Evolutionary conservation across 2,797 vertebrate genomes (phyloP).

Genomic region (Phylloscopus collybita): DNA sequence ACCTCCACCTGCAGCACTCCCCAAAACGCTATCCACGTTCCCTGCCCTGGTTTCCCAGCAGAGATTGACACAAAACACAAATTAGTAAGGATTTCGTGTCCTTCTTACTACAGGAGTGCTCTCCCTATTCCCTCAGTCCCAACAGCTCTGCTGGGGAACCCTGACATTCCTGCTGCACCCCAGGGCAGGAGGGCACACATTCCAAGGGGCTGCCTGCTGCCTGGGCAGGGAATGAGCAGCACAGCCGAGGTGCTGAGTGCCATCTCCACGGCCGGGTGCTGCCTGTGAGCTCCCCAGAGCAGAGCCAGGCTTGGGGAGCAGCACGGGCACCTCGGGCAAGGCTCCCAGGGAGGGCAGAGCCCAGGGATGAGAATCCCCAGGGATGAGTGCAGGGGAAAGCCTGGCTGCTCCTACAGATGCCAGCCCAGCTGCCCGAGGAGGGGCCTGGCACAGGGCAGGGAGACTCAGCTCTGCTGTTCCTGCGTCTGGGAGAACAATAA

Average conservation of each 20-base stretch:
- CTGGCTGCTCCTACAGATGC: fast-evolving
- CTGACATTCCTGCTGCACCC: no score
- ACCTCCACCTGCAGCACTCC: background rate
- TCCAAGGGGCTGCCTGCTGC: fast-evolving
- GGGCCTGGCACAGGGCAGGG: background rate
- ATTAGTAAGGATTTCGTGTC: background rate
- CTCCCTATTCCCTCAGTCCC: background rate
- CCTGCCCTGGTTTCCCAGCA: background rate
- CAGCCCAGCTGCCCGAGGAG: background rate
- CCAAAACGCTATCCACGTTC: fast-evolving
- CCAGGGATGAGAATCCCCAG: fast-evolving
- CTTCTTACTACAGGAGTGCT: fast-evolving
- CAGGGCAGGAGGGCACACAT: fast-evolving
- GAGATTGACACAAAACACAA: background rate
- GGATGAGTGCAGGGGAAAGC: fast-evolving
- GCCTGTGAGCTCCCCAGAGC: background rate
- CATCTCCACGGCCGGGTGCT: fast-evolving
- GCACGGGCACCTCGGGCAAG: fast-evolving
- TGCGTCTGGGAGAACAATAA: background rate
- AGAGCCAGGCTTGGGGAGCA: background rate
- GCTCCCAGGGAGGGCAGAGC: background rate
- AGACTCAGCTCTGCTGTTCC: background rate
- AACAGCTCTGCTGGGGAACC: background rate
- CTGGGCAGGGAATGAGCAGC: background rate
- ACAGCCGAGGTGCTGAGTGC: background rate